Base-by-base conservation (phyloP, 23 tunicate genomes). In the Oikopleura vanhoeffeni region DNA sequence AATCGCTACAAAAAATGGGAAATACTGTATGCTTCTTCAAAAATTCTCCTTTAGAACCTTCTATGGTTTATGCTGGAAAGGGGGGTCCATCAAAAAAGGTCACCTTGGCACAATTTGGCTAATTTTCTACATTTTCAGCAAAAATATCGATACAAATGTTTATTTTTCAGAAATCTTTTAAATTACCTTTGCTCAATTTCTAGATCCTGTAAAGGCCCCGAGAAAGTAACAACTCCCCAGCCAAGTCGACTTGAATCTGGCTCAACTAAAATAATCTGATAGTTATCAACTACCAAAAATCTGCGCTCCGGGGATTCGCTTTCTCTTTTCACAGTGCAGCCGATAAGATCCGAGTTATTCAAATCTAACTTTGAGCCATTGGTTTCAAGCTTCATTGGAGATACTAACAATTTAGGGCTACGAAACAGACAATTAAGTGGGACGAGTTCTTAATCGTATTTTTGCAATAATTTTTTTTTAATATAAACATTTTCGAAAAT, bases 141-240 rank as follows among this genome's bases (percentile, higher is more conserved):
- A n/a, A n/a, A n/a, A n/a, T n/a, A n/a, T n/a, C n/a, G n/a, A n/a
- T 49, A 13, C 64, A 13, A 24, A 49, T 49, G 13, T 49, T 49
- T 49, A 24, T 49, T 49, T 49, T 24, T 49, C 18, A 49, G n/a
- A n/a, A n/a, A n/a, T n/a, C n/a, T n/a, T 49, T 49, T 49, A 8
- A 24, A 13, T 13, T 49, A 49, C 64, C 64, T 49, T 49, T 71
- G 79, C 79, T 71, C 79, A 71, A 71, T 71, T 71, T 71, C 79
- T 2, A 83, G 33, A 36, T 89, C 98, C 87, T 95, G 99, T 67
- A 95, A 39, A 30, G 85, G 86, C 1, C 99, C 99, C 39, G 94
- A 87, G 76, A 90, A 95, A 67, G 85, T 90, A 34, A 95, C 99
- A 0, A 90, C 96, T 0, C 99, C 99, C 99, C 99, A 95, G 40